Evolutionary conservation across 92 coral and sea anemone species (phyloP).

Genomic region (Galaxea fascicularis): DNA sequence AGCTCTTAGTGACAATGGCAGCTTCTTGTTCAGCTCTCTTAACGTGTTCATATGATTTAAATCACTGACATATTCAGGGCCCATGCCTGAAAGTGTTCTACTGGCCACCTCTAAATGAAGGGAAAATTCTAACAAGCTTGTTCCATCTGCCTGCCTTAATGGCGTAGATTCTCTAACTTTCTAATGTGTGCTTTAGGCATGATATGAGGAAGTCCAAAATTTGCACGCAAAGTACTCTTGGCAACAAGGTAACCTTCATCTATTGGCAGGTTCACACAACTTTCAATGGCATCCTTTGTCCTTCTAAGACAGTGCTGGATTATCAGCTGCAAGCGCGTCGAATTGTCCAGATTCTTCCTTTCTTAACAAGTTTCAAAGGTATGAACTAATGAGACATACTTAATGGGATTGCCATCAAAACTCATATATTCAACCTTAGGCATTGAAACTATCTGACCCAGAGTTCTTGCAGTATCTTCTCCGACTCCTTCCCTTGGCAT

Average conservation of each 20-base stretch:
- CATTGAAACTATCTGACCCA: conserved; percentile 53
- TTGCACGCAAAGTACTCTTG: conserved; percentile 59
- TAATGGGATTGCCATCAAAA: background rate
- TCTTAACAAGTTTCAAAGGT: conserved; percentile 49
- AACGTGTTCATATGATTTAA: conserved; percentile 69
- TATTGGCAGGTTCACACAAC: conserved; percentile 74
- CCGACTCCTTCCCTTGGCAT: background rate
- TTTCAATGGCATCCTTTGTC: conserved; percentile 75
- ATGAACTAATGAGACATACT: conserved; percentile 64
- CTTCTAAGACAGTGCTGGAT: conserved; percentile 72
- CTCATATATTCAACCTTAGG: conserved; percentile 71
- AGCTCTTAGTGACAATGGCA: conserved; percentile 62
- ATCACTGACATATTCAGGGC: conserved; percentile 63
- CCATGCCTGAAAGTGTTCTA: conserved; percentile 78
- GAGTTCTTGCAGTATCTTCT: conserved; percentile 33
- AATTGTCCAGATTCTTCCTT: conserved; percentile 36
- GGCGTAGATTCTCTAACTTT: conserved; percentile 61
- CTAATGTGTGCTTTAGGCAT: conserved; percentile 63
- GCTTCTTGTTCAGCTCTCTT: conserved; percentile 57
- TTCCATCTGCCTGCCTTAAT: conserved; percentile 65
- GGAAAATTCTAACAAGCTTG: conserved; percentile 2
- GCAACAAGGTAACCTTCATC: conserved; percentile 61
- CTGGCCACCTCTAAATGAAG: conserved; percentile 30
- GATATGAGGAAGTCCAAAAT: conserved; percentile 67
- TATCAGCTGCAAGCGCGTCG: conserved; percentile 47